Percentiles rank a stretch among this genome's conserved stretches.
Conservation (phyloP, 92 coral and sea anemone genomes). For the Actinernus sp. region DNA sequence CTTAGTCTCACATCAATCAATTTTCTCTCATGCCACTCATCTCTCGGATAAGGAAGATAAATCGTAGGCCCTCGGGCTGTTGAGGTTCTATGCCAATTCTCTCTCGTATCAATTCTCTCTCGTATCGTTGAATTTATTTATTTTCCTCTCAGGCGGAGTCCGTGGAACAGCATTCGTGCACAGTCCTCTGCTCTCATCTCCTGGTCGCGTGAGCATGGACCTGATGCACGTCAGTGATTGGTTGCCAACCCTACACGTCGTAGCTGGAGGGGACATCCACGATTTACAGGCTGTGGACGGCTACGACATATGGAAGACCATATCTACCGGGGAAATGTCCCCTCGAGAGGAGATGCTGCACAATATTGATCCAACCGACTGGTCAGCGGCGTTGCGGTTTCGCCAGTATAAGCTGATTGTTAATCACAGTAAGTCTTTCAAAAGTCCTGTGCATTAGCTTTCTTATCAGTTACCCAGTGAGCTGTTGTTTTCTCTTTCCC, state of each 20-base stretch:
- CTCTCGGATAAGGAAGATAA: too few relatives aligned
- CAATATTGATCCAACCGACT: conserved; percentile 74
- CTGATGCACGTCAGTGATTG: conserved; percentile 90
- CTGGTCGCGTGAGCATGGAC: conserved; percentile 82
- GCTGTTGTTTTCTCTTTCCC: too few relatives aligned
- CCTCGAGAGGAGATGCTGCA: conserved; percentile 78
- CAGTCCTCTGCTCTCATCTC: conserved; percentile 71
- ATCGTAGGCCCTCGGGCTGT: too few relatives aligned
- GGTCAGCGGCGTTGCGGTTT: conserved; percentile 71
- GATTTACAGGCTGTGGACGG: conserved; percentile 71
- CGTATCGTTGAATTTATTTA: too few relatives aligned
- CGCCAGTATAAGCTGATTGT: conserved; percentile 77
- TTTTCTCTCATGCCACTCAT: too few relatives aligned
- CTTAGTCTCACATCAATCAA: too few relatives aligned
- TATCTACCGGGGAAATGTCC: conserved; percentile 52
- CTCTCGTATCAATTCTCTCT: too few relatives aligned
- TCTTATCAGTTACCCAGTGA: too few relatives aligned
- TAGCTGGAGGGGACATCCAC: conserved; percentile 82
- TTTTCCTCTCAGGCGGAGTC: conserved; percentile 77
- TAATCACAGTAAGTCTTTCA: conserved; percentile 77
- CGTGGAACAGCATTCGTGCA: conserved; percentile 86
- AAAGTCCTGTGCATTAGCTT: too few relatives aligned
- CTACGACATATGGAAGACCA: conserved; percentile 68
- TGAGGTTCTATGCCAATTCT: too few relatives aligned
- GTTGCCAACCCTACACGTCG: conserved; percentile 80